Base-by-base conservation (phyloP, 1,140 invertebrate genomes). In the Diorhabda carinulata region DNA sequence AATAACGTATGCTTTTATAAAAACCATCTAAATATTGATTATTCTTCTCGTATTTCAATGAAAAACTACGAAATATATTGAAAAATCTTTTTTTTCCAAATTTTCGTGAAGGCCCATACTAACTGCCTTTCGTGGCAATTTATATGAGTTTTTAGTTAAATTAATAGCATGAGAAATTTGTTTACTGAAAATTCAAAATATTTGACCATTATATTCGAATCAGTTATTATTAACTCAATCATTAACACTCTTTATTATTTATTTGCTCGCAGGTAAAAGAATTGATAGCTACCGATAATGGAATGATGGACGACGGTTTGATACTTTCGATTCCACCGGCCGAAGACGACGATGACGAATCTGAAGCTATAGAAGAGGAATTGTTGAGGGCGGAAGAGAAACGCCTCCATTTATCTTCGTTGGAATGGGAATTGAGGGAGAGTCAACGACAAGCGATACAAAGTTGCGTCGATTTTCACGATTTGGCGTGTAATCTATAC, bases 211-310 rank as follows among this genome's bases (percentile, higher is more conserved):
- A 25, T 25, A 25, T 25, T 25, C 25, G 25, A 25, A 25, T 25
- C 25, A 25, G 0, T 25, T 25, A 25, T 25, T 25, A 25, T 25
- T 1, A 25, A 3, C 4, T 52, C n/a, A 52, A 52, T 6, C 3
- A 52, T 2, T 52, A 8, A 2, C 47, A 52, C 47, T 52, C 1
- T 61, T 3, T 40, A 61, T 41, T 61, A 41, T 40, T 61, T 3
- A 8, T 61, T 61, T 61, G n/a, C 25, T 25, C 25, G 47, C 47
- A 67, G 65, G 65, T 96, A 3, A 97, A 97, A 83, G 94, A 96
- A 85, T 82, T 96, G 66, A 93, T 93, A 10, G 91, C 89, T 3
- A 88, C 86, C 69, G 92, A 95, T 81, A 67, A 66, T 25, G 66
- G 62, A 44, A 69, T 70, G n/a, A 63, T 61, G 25, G 62, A 66